Evolutionary conservation across 2,113 vertebrate genomes (phyloP).

Genomic region (Albula goreensis): DNA sequence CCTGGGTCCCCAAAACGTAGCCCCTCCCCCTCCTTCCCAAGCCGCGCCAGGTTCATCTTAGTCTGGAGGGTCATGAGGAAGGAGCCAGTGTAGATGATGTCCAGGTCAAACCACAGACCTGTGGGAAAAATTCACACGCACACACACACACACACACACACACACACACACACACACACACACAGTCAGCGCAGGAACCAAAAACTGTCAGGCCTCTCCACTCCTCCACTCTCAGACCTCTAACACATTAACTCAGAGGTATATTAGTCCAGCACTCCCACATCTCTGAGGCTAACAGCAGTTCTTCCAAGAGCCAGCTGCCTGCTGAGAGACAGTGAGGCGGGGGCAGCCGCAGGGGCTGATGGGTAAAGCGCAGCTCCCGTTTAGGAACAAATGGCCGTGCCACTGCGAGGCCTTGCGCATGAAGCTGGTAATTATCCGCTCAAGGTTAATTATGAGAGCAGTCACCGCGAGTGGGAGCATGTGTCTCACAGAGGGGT

Average conservation of each 20-base stretch:
- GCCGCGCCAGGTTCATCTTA: conserved; percentile 95
- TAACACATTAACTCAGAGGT: no score
- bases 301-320: neutral
- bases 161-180: conserved; percentile 2
- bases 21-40: conserved; percentile 93
- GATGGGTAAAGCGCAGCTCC: neutral
- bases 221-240: no score
- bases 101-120: conserved; percentile 97
- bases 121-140: neutral
- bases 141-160: neutral
- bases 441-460: neutral
- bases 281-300: neutral
- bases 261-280: no score
- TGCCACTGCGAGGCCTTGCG: no score
- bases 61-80: conserved; percentile 97
- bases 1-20: conserved; percentile 80
- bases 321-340: neutral
- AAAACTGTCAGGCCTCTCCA: conserved; percentile 30
- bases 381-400: neutral
- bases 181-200: conserved; percentile 35
- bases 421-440: neutral
- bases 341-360: no score
- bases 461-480: neutral
- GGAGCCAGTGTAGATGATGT: conserved; percentile 91
- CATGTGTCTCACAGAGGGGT: no score